A percentile compares a stretch with the other conserved stretches of the same genome.
Evolutionary conservation across 2,113 vertebrate species (phyloP).

Genomic region (Ceuthmochares aereus): DNA sequence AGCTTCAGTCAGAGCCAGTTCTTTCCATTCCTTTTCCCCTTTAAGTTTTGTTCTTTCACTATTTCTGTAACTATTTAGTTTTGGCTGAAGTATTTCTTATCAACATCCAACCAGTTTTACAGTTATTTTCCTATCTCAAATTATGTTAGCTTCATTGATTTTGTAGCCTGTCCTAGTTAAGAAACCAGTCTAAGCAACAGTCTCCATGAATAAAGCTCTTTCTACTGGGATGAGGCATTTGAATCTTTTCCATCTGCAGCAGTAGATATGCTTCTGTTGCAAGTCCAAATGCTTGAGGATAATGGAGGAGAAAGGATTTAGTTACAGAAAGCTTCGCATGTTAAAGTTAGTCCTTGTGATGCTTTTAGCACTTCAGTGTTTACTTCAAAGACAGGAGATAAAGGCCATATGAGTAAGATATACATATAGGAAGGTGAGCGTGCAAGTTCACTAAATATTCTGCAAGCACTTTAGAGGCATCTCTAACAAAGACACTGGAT

Average conservation of each 20-base stretch:
- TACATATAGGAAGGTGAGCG: background rate
- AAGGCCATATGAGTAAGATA: background rate
- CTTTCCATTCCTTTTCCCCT: background rate
- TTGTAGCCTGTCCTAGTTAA: background rate
- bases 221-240: background rate
- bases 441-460: background rate
- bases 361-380: background rate
- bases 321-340: background rate
- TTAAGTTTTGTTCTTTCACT: background rate
- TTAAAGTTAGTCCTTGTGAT: background rate
- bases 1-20: background rate
- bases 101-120: background rate
- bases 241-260: slow-evolving; percentile 15
- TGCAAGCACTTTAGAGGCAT: background rate
- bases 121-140: background rate
- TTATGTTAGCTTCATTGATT: background rate
- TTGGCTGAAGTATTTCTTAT: background rate
- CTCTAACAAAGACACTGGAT: background rate
- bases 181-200: background rate
- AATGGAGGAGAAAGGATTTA: background rate
- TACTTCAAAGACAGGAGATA: background rate
- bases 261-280: background rate
- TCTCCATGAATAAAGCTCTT: background rate
- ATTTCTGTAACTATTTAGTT: background rate
- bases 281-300: background rate